Evolutionary conservation across 2,888 invertebrate genomes (phyloP).

Genomic region (Sipha maydis): DNA sequence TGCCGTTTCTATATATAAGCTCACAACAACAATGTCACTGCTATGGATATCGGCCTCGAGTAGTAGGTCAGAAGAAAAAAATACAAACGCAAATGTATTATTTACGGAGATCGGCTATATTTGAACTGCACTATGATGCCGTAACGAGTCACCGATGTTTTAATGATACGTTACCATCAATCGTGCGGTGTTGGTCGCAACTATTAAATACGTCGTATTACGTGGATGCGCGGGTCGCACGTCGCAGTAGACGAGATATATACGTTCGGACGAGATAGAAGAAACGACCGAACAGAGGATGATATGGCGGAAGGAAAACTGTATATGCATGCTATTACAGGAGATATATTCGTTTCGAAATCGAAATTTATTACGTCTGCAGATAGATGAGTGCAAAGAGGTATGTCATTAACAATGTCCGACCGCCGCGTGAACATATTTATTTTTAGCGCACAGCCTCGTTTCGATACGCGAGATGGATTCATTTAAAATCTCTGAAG

Average conservation of each 20-base stretch:
- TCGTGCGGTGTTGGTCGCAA: not conserved
- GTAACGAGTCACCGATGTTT: conserved; percentile 23
- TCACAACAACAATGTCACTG: not conserved
- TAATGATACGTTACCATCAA: conserved; percentile 10
- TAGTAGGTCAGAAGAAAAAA: not conserved
- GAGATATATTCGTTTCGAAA: conserved; percentile 39
- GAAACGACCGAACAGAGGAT: not conserved
- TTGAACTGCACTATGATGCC: not conserved
- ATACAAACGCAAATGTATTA: not conserved
- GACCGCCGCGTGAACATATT: conserved; percentile 3
- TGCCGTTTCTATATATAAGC: no score
- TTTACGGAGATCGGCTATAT: not conserved
- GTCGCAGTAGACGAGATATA: not conserved
- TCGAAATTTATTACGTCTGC: conserved; percentile 44
- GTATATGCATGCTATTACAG: conserved; percentile 1
- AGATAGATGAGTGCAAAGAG: conserved; percentile 19
- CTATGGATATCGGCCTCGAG: not conserved
- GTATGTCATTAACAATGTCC: conserved; percentile 36
- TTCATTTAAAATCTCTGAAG: conserved; percentile 11
- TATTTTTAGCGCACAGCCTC: conserved; percentile 33
- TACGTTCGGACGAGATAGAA: not conserved
- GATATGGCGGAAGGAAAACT: no score
- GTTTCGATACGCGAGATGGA: conserved; percentile 43
- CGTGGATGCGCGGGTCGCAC: not conserved
- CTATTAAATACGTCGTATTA: no score